A percentile compares a stretch with the other conserved stretches of the same genome.
Evolutionary conservation across 2,888 invertebrate genomes (phyloP).

Genomic region (Rotaria socialis): DNA sequence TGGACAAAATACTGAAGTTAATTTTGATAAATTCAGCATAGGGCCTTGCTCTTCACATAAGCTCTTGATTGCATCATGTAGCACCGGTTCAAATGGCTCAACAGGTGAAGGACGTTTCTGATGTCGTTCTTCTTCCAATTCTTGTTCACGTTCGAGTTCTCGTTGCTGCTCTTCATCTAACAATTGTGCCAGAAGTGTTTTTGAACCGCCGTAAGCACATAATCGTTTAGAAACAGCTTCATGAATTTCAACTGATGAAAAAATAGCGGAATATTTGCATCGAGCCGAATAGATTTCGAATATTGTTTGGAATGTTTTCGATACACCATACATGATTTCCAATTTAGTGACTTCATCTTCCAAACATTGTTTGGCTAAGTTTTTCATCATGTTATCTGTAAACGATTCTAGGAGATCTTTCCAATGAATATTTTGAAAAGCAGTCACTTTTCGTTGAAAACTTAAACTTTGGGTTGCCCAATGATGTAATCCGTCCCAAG

Average conservation of each 20-base stretch:
- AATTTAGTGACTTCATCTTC: not conserved
- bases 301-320: not conserved
- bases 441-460: not conserved
- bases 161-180: not conserved
- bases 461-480: not conserved
- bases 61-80: not conserved
- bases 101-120: not conserved
- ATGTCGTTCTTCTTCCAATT: not conserved
- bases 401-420: not conserved
- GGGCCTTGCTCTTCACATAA: not conserved
- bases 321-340: not conserved
- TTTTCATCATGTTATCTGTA: not conserved
- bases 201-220: not conserved
- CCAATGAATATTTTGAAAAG: not conserved
- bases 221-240: conserved; percentile 9
- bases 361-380: not conserved
- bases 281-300: not conserved
- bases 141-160: not conserved
- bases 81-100: not conserved
- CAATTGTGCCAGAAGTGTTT: not conserved
- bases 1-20: not conserved
- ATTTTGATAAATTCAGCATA: not conserved
- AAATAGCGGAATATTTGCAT: not conserved
- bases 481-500: not conserved
- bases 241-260: not conserved